These are phyloP conservation scores for Caretta caretta DNA, from an alignment of 2,113 vertebrate species.

Conservation along the genomic window DNA sequence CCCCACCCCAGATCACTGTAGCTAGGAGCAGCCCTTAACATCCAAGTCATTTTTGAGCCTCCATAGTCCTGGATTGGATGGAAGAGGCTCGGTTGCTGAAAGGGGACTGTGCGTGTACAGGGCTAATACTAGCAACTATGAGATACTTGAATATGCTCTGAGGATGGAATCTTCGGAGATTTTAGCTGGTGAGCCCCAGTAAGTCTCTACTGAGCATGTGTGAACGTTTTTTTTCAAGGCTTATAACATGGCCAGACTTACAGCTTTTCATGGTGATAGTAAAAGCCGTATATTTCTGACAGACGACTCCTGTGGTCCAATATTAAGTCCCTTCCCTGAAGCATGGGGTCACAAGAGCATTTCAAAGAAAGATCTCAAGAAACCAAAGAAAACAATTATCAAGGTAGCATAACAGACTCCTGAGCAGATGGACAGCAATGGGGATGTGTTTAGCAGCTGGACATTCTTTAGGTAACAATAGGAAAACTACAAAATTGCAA, in stretches of 20 bases:
- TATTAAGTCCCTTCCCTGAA: not conserved
- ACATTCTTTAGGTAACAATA: not conserved
- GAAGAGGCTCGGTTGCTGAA: not conserved
- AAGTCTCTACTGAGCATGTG: too few species aligned
- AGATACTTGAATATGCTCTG: not conserved
- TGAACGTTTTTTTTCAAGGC: too few species aligned
- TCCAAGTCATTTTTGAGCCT: too few species aligned
- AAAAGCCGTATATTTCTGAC: not conserved
- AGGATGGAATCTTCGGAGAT: not conserved
- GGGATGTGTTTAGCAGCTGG: not conserved
- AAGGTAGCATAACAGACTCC: not conserved
- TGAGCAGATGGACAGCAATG: not conserved
- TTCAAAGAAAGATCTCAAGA: too few species aligned
- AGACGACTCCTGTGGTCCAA: not conserved
- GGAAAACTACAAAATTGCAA: not conserved
- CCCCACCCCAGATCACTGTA: not conserved
- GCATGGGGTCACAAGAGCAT: not conserved
- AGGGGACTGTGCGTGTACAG: not conserved
- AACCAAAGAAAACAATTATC: not conserved
- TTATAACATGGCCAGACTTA: too few species aligned
- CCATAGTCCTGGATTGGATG: not conserved
- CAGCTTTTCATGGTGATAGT: too few species aligned
- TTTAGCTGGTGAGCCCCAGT: too few species aligned
- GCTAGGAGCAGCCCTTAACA: not conserved
- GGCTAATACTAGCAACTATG: not conserved